Base-by-base conservation (phyloP, 2,888 invertebrate species). In the Morinoia aosen region DNA sequence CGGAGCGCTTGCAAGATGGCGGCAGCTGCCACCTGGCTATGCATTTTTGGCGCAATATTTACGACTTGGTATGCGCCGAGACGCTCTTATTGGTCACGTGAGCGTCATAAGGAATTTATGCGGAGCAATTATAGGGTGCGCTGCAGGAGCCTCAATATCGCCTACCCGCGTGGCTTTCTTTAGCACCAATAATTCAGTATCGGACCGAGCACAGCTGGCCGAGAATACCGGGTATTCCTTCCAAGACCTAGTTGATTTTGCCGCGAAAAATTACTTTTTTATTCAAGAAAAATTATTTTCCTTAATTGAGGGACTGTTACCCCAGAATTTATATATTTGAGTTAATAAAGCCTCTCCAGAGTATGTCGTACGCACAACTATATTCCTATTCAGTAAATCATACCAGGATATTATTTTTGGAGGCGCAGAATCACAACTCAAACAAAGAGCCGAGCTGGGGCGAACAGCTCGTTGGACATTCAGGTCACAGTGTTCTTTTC, bases 21-120 rank as follows among this genome's bases (percentile, higher is more conserved):
- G 91, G 91, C 91, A 11, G 56, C 25, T 19, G 91, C 19, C 56
- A 91, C 91, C 91, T 91, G 40, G 48, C 19, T 56, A 91, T 91
- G 91, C 91, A 91, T 91, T 91, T 56, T 56, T 91, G 91, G 91
- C 91, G 25, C 91, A 56, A 91, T 91, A 91, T 91, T 91, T 91
- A 91, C 91, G 91, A 91, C 91, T 48, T 56, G 91, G 91, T 91
- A 91, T 91, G 91, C 91, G 91, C 56, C 48, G 19, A 39, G 91
- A 19, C 48, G 19, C 40, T 91, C 48, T 91, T 91, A 91, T 91
- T 91, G 91, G 91, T 91, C 91, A 91, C 91, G 91, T 91, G 91
- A 91, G 91, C 91, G 91, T 91, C 91, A 91, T 91, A 56, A 91
- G 39, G 91, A 91, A 91, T 91, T 91, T 91, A 91, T 91, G 91